These are phyloP conservation scores for Pangasius djambal DNA, from an alignment of 2,797 vertebrate genomes.

Conservation along the genomic window DNA sequence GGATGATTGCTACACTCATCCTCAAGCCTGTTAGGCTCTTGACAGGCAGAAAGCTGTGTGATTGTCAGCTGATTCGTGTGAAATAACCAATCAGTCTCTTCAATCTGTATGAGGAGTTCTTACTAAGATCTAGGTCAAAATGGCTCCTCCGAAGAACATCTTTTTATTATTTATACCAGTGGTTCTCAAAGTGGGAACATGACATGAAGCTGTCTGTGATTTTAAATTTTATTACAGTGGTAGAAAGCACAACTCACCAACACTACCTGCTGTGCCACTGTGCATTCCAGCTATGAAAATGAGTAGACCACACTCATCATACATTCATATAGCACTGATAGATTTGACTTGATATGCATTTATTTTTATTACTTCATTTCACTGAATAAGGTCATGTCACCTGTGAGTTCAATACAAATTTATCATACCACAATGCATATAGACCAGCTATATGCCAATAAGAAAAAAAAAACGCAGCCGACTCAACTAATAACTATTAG, in stretches of 20 bases:
- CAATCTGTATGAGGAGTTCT: neutral
- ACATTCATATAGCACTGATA: too few species aligned
- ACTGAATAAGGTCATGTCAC: too few species aligned
- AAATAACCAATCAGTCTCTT: constrained; percentile 6
- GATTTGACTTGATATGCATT: too few species aligned
- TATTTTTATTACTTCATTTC: too few species aligned
- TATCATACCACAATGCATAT: neutral
- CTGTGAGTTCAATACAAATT: neutral
- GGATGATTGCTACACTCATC: constrained; percentile 36
- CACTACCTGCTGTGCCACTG: too few species aligned
- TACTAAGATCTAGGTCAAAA: neutral
- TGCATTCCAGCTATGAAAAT: too few species aligned
- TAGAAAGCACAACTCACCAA: neutral
- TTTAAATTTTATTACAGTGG: neutral
- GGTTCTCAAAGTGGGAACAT: neutral
- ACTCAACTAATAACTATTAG: neutral
- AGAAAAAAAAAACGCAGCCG: neutral
- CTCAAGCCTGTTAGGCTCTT: constrained; percentile 17
- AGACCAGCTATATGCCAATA: neutral
- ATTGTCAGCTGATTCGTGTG: constrained; percentile 18
- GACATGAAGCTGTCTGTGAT: neutral
- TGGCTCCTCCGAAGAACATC: neutral
- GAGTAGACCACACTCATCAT: too few species aligned
- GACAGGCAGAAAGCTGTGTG: constrained; percentile 13
- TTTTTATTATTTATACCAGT: neutral